Evolutionary conservation across 2,888 invertebrate genomes (phyloP).

Genomic region (Trypoxylon attenuatum): DNA sequence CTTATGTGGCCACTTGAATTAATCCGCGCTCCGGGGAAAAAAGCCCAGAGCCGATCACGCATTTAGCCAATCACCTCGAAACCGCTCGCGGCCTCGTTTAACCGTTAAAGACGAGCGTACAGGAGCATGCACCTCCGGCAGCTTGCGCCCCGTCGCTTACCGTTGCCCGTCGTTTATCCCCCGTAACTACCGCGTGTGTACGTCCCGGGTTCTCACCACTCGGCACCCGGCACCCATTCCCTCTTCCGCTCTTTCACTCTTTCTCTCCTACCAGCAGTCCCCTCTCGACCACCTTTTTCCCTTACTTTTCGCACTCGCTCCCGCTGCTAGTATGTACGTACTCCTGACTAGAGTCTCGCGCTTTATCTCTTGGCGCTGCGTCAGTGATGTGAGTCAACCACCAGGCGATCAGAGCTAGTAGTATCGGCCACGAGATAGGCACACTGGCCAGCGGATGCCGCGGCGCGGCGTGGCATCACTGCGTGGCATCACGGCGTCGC

Average conservation of each 20-base stretch:
- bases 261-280: background rate
- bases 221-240: background rate
- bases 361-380: background rate
- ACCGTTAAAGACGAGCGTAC: conserved; percentile 49
- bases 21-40: conserved; percentile 24
- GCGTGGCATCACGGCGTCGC: conserved; percentile 15
- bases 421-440: background rate
- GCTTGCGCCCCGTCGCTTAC: no score
- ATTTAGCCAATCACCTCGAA: conserved; percentile 43
- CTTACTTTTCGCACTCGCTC: background rate
- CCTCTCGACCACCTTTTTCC: background rate
- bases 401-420: background rate
- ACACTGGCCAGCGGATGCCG: background rate
- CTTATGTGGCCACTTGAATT: conserved; percentile 19
- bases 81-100: conserved; percentile 36
- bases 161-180: background rate
- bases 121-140: no score
- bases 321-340: background rate
- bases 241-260: background rate
- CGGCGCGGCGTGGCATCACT: background rate
- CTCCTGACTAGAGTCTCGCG: background rate
- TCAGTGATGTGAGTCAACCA: background rate
- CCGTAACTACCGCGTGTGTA: background rate
- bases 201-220: background rate
- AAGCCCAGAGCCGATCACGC: conserved; percentile 35